Conservation (phyloP, 92 coral and sea anemone genomes). For the Epizoanthus scotinus region DNA sequence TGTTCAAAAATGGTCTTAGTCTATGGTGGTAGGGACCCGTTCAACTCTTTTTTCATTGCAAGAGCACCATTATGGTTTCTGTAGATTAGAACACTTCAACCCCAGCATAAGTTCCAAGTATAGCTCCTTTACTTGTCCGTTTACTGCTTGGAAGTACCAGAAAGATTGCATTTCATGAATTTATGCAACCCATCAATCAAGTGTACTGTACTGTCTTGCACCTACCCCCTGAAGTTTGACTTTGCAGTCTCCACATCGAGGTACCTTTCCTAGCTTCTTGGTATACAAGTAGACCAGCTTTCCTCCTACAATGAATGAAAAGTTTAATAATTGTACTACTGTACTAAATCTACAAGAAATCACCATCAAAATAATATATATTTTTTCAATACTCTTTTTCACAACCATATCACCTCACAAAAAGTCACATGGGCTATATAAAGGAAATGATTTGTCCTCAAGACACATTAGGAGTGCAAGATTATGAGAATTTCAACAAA, state of each 20-base stretch:
- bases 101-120: no score
- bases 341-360: neutral
- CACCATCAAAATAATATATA: neutral
- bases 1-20: no score
- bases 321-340: neutral
- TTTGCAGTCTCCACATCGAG: conserved; percentile 96
- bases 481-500: no score
- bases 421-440: no score
- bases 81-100: no score
- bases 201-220: neutral
- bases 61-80: no score
- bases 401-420: no score
- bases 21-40: no score
- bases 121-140: neutral
- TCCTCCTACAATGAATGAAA: conserved; percentile 67
- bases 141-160: neutral
- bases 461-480: no score
- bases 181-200: neutral
- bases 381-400: no score
- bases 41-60: no score
- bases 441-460: no score
- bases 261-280: conserved; percentile 94
- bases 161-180: neutral
- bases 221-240: conserved; percentile 90
- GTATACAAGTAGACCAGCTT: conserved; percentile 89